Percentiles rank a stretch among this genome's conserved stretches.
Evolutionary conservation across 2,113 vertebrate genomes (phyloP).

Genomic region (Amia ocellicauda): DNA sequence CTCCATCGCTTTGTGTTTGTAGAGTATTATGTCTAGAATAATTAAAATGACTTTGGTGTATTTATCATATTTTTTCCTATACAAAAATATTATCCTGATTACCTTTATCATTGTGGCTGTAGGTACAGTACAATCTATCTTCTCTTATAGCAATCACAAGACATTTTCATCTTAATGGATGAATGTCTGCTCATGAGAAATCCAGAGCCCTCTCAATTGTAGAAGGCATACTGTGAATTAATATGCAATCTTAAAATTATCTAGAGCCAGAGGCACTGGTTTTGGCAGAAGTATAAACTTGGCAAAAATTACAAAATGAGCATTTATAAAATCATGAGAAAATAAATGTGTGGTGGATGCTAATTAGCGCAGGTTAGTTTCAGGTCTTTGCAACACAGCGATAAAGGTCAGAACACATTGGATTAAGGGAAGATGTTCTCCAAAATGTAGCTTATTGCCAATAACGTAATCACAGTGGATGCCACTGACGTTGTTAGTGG

Average conservation of each 20-base stretch:
- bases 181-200: neutral
- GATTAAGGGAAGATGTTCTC: neutral
- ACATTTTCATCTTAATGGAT: neutral
- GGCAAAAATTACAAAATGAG: neutral
- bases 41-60: too few relatives aligned
- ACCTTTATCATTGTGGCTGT: neutral
- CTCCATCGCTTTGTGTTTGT: too few relatives aligned
- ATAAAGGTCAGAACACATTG: constrained; percentile 21
- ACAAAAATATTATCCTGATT: neutral
- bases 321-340: neutral
- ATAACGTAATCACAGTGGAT: too few relatives aligned
- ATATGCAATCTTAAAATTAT: neutral
- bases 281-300: neutral
- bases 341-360: neutral
- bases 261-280: too few relatives aligned
- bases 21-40: too few relatives aligned
- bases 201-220: neutral
- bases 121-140: neutral
- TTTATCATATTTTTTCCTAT: too few relatives aligned
- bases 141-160: neutral
- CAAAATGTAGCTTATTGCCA: too few relatives aligned
- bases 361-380: constrained; percentile 16
- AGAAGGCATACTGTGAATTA: neutral
- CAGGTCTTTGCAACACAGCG: neutral
- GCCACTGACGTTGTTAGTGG: too few relatives aligned